Evolutionary conservation across 2,888 invertebrate species (phyloP), one percentile per base, ranked within the genome.

Genomic region (Germaria angustata): DNA sequence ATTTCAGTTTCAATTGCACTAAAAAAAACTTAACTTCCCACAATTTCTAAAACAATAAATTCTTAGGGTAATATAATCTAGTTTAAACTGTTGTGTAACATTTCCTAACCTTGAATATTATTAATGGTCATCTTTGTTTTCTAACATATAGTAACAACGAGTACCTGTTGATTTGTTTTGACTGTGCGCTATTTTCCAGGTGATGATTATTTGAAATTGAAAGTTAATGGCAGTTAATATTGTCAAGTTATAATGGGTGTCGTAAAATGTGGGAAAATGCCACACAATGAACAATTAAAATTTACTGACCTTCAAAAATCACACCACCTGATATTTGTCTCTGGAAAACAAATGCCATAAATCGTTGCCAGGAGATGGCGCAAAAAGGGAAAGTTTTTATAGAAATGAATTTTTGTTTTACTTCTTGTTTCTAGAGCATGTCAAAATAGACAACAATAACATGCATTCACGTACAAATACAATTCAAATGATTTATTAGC

Each of bases 351-450:
- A 71, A 68, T 49, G 34, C 51, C 63, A 75, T 78, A 69, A 81
- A 81, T 69, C 63, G 68, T 69, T 69, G 49, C 55, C 22, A 34
- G 44, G 39, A 39, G 28, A 68, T 66, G 46, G 46, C 44, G 41
- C 13, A 51, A 57, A 66, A 82, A 82, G 75, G 75, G 78, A 82
- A 82, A 82, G 78, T 79, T 75, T 82, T 69, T 51, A 55, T 59
- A 22, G 28, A 39, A 17, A 68, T 11, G 7, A 53, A 75, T 53
- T 28, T 22, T 63, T 46, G 61, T 63, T 39, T 49, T 24, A n/a
- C 24, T 46, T 69, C 3, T 75, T 75, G 63, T 57, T 71, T 69
- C 41, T 20, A n/a, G 63, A 79, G 59, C 51, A 78, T 59, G 65
- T 79, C 75, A 79, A 75, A 75, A 71, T 41, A 65, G 36, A 46